These are phyloP conservation scores for Falco peregrinus DNA, from an alignment of 2,797 vertebrate species.

Conservation along the genomic window DNA sequence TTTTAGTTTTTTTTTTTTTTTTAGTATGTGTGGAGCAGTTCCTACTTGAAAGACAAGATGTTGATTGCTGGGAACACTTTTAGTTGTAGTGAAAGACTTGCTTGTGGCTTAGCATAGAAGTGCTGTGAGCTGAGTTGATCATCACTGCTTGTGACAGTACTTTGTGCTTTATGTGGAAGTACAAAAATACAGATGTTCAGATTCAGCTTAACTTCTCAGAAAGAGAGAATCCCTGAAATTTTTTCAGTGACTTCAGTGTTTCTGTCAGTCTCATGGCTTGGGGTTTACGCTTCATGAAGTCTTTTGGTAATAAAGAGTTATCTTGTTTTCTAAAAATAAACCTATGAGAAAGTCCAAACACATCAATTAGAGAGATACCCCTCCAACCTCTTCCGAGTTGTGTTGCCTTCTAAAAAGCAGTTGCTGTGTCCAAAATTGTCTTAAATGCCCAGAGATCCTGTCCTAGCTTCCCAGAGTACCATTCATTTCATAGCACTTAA, in stretches of 20 bases:
- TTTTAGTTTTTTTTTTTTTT: neutral
- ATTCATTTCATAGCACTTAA: neutral
- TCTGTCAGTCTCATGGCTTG: neutral
- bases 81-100: neutral
- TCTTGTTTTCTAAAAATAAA: neutral
- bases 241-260: neutral
- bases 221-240: neutral
- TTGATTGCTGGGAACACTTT: neutral
- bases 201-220: neutral
- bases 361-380: neutral
- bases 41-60: neutral
- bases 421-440: neutral
- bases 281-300: neutral
- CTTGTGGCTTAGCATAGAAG: neutral
- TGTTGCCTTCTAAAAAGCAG: neutral
- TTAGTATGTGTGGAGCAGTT: neutral
- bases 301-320: neutral
- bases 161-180: neutral
- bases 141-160: neutral
- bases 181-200: neutral
- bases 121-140: neutral
- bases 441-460: neutral
- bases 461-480: neutral
- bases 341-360: neutral
- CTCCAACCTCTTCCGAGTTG: neutral